Evolutionary conservation across 92 coral and sea anemone genomes (phyloP).

Genomic region (Phenganax marumi): DNA sequence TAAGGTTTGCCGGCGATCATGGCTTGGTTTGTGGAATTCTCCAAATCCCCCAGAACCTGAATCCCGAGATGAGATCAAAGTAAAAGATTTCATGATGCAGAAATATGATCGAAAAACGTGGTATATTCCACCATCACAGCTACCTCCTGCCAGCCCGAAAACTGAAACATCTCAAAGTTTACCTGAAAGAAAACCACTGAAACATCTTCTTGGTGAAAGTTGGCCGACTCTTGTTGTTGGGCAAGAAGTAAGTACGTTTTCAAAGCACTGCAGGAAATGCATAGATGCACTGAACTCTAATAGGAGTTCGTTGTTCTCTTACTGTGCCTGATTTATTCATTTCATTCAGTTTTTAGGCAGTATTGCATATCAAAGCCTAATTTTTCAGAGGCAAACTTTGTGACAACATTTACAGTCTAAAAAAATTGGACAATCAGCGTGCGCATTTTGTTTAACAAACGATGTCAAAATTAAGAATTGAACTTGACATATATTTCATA

Average conservation of each 20-base stretch:
- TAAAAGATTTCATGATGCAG: slow-evolving; percentile 95
- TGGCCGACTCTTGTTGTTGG: slow-evolving; percentile 57
- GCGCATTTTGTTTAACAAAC: too few relatives aligned
- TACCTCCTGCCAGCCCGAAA: slow-evolving; percentile 40
- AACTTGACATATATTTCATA: too few relatives aligned
- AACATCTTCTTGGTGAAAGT: slow-evolving; percentile 88
- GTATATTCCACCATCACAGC: slow-evolving; percentile 95
- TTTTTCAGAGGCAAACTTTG: too few relatives aligned
- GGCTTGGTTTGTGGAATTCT: slow-evolving; percentile 99
- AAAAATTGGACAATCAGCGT: too few relatives aligned
- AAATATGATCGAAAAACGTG: slow-evolving; percentile 94
- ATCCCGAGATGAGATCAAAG: slow-evolving; percentile 90
- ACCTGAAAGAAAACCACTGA: slow-evolving; percentile 91
- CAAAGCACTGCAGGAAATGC: too few relatives aligned
- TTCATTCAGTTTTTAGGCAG: too few relatives aligned
- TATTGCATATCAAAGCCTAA: too few relatives aligned
- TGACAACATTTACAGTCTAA: too few relatives aligned
- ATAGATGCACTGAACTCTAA: too few relatives aligned
- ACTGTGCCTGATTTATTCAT: too few relatives aligned
- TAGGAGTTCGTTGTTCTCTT: too few relatives aligned
- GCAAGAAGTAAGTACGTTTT: slow-evolving; percentile 24
- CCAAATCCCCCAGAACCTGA: slow-evolving; percentile 90
- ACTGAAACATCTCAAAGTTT: slow-evolving; percentile 54
- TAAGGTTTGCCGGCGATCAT: slow-evolving; percentile 81
- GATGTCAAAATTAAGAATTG: too few relatives aligned